Base-by-base conservation (phyloP, 1,140 invertebrate genomes). In the Pollicipes pollicipes region DNA sequence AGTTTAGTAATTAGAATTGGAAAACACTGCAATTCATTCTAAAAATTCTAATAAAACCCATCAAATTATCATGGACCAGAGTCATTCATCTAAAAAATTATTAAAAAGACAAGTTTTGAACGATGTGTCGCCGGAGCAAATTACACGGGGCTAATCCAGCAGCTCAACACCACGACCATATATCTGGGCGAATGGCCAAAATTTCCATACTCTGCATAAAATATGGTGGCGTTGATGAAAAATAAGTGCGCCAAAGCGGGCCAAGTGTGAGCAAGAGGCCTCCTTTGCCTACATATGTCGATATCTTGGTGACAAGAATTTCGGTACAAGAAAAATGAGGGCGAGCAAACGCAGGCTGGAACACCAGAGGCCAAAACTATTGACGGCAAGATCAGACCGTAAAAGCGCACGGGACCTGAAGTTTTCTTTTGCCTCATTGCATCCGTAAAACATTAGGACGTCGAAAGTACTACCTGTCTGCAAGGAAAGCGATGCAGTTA, bases 21-120 rank as follows among this genome's bases (percentile, higher is more conserved):
- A 58, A 58, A 58, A 58, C 45, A 58, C 45, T 58, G 45, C 45
- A 58, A 58, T 58, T 58, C 45, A 58, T 58, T 58, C 45, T 58
- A 58, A 58, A 58, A 58, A 58, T 58, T 58, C 21, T 58, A 58
- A 58, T 58, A 58, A 58, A 58, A 21, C 13, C 45, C 45, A 58
- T 58, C 45, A 58, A 58, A 58, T 58, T 24, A 58, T 58, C 45
- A 58, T 58, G 45, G 45, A 58, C 45, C 45, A 58, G 45, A 21
- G 13, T 58, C 45, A 58, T 58, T 58, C 45, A 58, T 58, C 45
- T 58, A 13, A 2, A 21, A 58, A 58, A 58, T 58, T 58, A 58
- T 58, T 58, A 58, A 58, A 58, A 58, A 58, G 45, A 58, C 45
- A 58, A 58, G 45, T 58, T 58, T 58, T 58, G 45, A 58, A 58